Conservation (phyloP, 1,140 invertebrate species). For the Bombus superbus region DNA sequence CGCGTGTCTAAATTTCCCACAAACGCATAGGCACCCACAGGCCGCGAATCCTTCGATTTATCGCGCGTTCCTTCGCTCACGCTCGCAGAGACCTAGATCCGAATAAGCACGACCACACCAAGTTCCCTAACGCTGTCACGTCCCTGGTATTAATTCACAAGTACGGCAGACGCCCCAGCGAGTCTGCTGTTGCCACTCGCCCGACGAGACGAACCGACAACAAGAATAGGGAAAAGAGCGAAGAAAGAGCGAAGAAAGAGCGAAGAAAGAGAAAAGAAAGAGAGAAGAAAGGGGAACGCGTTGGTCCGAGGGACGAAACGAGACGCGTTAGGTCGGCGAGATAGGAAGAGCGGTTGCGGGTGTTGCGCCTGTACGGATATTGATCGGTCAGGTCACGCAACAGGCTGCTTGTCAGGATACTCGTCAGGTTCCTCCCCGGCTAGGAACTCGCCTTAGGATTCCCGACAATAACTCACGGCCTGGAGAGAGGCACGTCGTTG, state of each 20-base stretch:
- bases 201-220: background rate
- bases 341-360: conserved; percentile 46
- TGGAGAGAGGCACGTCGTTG: background rate
- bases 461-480: conserved; percentile 42
- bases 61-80: no score
- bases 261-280: no score
- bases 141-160: background rate
- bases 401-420: conserved; percentile 76
- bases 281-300: no score
- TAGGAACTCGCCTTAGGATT: conserved; percentile 56
- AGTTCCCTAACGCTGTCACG: no score
- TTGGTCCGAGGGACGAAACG: conserved; percentile 1
- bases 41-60: no score
- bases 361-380: conserved; percentile 72
- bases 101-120: no score
- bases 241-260: background rate
- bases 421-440: conserved; percentile 60
- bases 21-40: no score
- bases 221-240: background rate
- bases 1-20: no score
- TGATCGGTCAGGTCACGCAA: conserved; percentile 77
- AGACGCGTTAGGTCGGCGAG: conserved; percentile 21
- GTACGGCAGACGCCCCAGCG: fast-evolving
- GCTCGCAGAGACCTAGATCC: no score
- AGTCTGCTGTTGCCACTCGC: background rate